phyloP scores from a whole-genome alignment of 2,888 invertebrate genomes.

The Leucophenga montana region DNA sequence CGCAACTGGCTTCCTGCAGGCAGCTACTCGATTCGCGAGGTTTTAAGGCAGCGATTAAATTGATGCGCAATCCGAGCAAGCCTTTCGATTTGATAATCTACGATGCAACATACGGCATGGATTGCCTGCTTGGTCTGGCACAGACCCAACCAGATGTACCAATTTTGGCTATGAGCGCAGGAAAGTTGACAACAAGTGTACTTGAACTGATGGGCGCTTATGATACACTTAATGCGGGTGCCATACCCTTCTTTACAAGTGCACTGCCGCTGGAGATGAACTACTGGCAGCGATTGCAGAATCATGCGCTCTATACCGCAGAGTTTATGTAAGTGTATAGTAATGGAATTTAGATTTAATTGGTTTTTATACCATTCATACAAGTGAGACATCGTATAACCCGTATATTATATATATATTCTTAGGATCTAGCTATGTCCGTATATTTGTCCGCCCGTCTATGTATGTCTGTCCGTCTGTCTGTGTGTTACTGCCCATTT shows the following conservation, averaged over 20 bases:
- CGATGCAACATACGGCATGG: constrained; percentile 46
- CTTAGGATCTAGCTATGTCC: no score
- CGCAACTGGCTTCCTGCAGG: constrained; percentile 46
- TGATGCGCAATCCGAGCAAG: neutral
- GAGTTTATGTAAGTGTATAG: constrained; percentile 50
- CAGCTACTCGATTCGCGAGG: constrained; percentile 19
- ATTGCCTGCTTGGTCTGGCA: constrained; percentile 41
- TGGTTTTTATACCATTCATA: no score
- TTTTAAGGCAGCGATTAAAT: neutral
- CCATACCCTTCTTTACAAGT: constrained; percentile 48
- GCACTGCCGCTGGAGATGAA: constrained; percentile 43
- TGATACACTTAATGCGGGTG: constrained; percentile 47
- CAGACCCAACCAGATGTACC: constrained; percentile 25
- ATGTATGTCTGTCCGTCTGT: no score
- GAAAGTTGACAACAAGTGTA: constrained; percentile 48
- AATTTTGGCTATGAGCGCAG: constrained; percentile 50
- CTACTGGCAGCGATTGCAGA: constrained; percentile 48
- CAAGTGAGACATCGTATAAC: no score
- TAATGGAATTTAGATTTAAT: no score
- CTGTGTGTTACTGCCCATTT: no score
- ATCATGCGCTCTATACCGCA: constrained; percentile 42
- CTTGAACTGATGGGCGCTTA: constrained; percentile 42
- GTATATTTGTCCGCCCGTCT: no score
- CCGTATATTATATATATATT: no score
- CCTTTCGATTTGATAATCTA: constrained; percentile 50